Conservation (phyloP, 2,888 invertebrate genomes). For the Plebejus melissa region DNA sequence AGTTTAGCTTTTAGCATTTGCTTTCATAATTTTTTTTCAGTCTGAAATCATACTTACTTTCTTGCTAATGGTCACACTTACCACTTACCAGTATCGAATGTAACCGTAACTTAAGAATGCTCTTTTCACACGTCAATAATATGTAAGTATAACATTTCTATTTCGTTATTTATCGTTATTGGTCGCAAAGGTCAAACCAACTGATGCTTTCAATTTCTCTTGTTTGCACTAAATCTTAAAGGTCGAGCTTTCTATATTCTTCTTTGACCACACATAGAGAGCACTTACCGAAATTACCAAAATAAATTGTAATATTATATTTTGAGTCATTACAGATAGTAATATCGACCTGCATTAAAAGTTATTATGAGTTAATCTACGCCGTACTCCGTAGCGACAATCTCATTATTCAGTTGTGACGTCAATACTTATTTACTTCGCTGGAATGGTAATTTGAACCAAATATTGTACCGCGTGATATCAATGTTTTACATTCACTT, state of each 20-base stretch:
- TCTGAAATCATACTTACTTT: neutral
- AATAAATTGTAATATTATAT: no score
- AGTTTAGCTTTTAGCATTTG: no score
- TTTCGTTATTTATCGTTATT: neutral
- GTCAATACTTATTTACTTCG: conserved; percentile 31
- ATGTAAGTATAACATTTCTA: neutral
- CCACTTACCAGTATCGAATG: neutral
- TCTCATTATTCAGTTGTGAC: conserved; percentile 34
- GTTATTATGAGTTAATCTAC: conserved; percentile 20
- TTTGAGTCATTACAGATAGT: neutral
- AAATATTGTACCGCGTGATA: neutral
- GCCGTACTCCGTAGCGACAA: conserved; percentile 30
- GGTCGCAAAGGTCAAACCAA: neutral
- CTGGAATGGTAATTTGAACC: neutral
- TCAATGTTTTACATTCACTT: neutral
- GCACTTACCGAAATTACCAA: neutral
- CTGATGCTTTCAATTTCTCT: neutral
- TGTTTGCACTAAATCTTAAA: neutral
- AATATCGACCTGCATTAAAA: neutral
- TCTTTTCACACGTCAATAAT: neutral
- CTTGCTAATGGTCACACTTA: neutral
- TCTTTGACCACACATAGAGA: neutral
- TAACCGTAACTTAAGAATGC: neutral
- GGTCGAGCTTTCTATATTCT: neutral
- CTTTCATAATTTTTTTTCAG: neutral